Evolutionary conservation across 1,140 invertebrate species (phyloP), one percentile per base, ranked within the genome.

Genomic region (Cotesia glomerata): DNA sequence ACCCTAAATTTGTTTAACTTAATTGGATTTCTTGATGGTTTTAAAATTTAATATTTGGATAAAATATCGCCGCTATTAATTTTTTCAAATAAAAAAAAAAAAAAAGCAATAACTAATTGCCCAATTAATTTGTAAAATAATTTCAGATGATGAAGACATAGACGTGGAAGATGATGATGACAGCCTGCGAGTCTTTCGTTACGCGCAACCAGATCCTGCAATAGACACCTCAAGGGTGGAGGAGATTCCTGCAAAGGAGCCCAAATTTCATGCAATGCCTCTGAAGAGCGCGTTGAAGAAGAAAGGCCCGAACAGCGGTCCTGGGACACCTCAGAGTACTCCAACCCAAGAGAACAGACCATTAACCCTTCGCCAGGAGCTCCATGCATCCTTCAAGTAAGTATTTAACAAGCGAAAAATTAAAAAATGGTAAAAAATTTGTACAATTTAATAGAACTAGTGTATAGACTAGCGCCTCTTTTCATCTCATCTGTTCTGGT

Each of bases 211-310:
- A 71, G 91, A 92, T 83, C 90, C 90, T 1, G 81, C 84, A 13
- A 92, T 94, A 77, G 94, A 96, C 82, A 95, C 94, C 39, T 91
- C 91, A 14, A 90, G 93, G 64, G 91, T 96, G 45, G 95, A 97
- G 84, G 94, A 96, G 86, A 95, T 97, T 71, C 95, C 94, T 69
- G 95, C 95, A 68, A 95, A 95, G 85, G 95, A 95, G 87, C 94
- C 94, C 14, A 91, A 92, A 80, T 93, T 95, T 82, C 93, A 96
- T 88, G 95, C 95, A 70, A 91, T 95, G 87, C 95, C 95, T 70
- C 89, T 96, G 59, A 97, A 97, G 82, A 96, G 94, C 26, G 95
- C 95, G n/a, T 88, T 97, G 52, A 97, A 97, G 88, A 97, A 97
- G 82, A 92, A 93, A 78, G 84, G 87, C 9, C 77, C 89, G 77